Evolutionary conservation across 2,113 vertebrate species (phyloP).

Genomic region (Irena cyanogastra): DNA sequence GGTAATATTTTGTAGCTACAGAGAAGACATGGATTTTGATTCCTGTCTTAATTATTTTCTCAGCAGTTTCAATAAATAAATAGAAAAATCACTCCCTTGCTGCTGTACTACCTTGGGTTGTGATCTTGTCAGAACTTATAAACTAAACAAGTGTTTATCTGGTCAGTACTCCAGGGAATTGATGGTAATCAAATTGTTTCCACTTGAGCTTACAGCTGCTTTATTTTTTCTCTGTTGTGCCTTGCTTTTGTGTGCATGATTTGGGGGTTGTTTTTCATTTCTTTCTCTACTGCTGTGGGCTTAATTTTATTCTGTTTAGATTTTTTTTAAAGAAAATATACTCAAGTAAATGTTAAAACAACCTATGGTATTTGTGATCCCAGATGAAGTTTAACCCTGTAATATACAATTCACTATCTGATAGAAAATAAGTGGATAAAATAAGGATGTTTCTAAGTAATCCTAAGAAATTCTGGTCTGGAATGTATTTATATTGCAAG

Average conservation of each 20-base stretch:
- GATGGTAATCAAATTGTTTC: constrained; percentile 49
- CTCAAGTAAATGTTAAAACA: not conserved
- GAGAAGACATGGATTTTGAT: not conserved
- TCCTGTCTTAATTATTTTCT: not conserved
- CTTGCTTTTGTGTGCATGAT: not conserved
- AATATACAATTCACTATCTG: not conserved
- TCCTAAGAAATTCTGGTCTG: not conserved
- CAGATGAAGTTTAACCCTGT: not conserved
- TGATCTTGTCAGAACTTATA: constrained; percentile 39
- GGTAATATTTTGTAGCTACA: not conserved
- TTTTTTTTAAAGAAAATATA: not conserved
- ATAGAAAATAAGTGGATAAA: not conserved
- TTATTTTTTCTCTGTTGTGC: not conserved
- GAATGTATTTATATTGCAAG: not conserved
- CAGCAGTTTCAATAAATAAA: constrained; percentile 1
- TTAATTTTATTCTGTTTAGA: not conserved
- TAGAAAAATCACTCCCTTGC: not conserved
- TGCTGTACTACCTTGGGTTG: not conserved
- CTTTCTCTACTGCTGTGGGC: not conserved
- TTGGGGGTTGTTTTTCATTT: not conserved
- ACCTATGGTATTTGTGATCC: not conserved
- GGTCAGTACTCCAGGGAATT: constrained; percentile 26
- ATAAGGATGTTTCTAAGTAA: not conserved
- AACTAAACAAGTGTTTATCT: constrained; percentile 27
- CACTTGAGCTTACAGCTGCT: constrained; percentile 1